These are phyloP conservation scores for Sarcophaga rosellei DNA, from an alignment of 2,888 invertebrate genomes.

Conservation along the genomic window DNA sequence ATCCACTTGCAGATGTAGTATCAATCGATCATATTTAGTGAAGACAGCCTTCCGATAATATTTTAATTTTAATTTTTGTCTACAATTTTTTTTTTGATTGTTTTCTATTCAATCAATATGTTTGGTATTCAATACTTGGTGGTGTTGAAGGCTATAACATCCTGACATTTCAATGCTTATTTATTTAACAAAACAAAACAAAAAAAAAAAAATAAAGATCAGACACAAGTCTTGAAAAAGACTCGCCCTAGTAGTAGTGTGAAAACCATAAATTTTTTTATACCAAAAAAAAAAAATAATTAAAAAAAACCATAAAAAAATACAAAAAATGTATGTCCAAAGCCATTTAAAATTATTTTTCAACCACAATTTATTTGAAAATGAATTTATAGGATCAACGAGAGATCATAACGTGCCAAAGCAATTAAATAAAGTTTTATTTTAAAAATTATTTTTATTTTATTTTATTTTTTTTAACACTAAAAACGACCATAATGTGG, in stretches of 20 bases:
- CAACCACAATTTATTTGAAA: constrained; percentile 50
- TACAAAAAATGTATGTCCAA: not conserved
- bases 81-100: no score
- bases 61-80: no score
- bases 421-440: constrained; percentile 60
- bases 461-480: not conserved
- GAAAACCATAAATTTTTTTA: not conserved
- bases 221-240: not conserved
- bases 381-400: constrained; percentile 58
- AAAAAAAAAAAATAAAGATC: not conserved
- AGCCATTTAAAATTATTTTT: constrained; percentile 33
- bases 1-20: no score
- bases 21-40: no score
- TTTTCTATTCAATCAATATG: no score
- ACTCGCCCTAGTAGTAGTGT: not conserved
- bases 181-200: no score
- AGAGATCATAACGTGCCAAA: constrained; percentile 61
- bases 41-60: no score
- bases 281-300: not conserved
- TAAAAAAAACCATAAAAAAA: not conserved
- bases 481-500: constrained; percentile 21
- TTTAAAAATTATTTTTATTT: constrained; percentile 23
- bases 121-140: no score
- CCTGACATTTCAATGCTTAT: no score
- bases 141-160: no score